A percentile compares a stretch with the other conserved stretches of the same genome.
phyloP scores from a whole-genome alignment of 2,888 invertebrate genomes.

The Brenthis daphne region DNA sequence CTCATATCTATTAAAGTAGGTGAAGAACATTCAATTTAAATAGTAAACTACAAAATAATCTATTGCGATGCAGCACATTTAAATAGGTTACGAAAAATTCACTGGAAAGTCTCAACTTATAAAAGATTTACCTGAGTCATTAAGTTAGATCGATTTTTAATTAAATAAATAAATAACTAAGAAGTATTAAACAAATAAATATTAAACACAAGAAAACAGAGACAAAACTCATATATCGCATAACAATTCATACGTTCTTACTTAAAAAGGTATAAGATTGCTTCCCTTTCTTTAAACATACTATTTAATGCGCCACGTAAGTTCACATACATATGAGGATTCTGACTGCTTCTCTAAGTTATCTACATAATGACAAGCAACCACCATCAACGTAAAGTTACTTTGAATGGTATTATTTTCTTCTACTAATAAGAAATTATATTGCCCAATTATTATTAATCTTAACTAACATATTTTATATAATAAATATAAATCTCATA shows the following conservation, averaged over 20 bases:
- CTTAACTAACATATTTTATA: too few relatives aligned
- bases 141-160: too few relatives aligned
- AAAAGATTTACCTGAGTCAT: too few relatives aligned
- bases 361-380: too few relatives aligned
- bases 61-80: constrained; percentile 8
- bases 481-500: too few relatives aligned
- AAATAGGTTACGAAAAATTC: constrained; percentile 14
- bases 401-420: too few relatives aligned
- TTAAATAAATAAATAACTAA: not conserved
- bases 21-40: constrained; percentile 45
- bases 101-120: not conserved
- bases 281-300: not conserved
- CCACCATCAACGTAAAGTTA: too few relatives aligned
- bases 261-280: not conserved
- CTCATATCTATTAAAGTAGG: constrained; percentile 51
- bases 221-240: too few relatives aligned
- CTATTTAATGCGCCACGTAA: not conserved
- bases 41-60: constrained; percentile 28
- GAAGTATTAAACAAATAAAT: not conserved
- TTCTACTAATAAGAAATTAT: too few relatives aligned
- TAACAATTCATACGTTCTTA: not conserved
- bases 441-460: too few relatives aligned
- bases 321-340: not conserved
- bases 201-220: not conserved
- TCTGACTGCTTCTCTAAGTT: not conserved